Evolutionary conservation across 2,888 invertebrate genomes (phyloP).

Genomic region (Mythimna vitellina): DNA sequence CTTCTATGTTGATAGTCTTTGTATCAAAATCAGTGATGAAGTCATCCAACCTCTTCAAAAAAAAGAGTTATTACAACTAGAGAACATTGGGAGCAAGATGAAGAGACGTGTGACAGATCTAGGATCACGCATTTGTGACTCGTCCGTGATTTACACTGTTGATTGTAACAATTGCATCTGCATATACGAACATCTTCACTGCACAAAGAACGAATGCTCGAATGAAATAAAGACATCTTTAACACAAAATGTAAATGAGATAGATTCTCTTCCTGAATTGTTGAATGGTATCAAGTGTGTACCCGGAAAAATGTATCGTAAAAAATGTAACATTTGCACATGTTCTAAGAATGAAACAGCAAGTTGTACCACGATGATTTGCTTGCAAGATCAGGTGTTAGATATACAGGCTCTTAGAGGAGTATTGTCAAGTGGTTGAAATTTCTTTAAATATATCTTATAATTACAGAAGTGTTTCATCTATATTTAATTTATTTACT

Average conservation of each 20-base stretch:
- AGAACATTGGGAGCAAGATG: conserved; percentile 57
- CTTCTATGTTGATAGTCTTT: conserved; percentile 74
- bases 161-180: conserved; percentile 77
- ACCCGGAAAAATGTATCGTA: conserved; percentile 72
- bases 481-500: background rate
- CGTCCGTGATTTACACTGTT: conserved; percentile 52
- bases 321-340: conserved; percentile 75
- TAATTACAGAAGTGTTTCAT: background rate
- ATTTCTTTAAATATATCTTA: background rate
- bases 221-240: conserved; percentile 14
- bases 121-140: conserved; percentile 23
- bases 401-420: conserved; percentile 56
- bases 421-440: conserved; percentile 35
- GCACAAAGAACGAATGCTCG: conserved; percentile 64
- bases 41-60: conserved; percentile 63
- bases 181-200: conserved; percentile 37
- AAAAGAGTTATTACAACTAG: conserved; percentile 56
- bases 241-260: conserved; percentile 27
- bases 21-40: conserved; percentile 62
- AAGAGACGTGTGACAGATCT: conserved; percentile 44
- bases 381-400: conserved; percentile 65
- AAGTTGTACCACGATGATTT: conserved; percentile 76
- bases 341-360: conserved; percentile 66
- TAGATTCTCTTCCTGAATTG: conserved; percentile 62
- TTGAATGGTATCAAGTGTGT: conserved; percentile 59